Percentiles rank a stretch among this genome's conserved stretches.
Conservation (phyloP, 1,140 invertebrate genomes). For the Brachionus rotundiformis region DNA sequence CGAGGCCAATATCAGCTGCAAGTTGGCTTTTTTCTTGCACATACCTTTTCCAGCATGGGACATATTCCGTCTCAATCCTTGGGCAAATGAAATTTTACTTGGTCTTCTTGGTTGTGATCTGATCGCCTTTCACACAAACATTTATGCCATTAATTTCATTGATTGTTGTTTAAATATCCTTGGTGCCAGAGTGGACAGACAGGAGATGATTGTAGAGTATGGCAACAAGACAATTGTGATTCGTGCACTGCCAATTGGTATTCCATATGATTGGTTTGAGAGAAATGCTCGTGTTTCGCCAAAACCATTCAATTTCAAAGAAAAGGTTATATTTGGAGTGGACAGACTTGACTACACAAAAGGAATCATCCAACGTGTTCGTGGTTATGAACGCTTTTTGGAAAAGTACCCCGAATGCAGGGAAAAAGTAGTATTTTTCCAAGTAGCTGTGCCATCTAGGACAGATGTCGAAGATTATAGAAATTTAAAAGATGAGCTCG, state of each 20-base stretch:
- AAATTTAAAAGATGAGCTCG: conserved; percentile 84
- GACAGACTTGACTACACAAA: conserved; percentile 88
- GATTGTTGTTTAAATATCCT: conserved; percentile 83
- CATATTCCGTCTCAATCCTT: conserved; percentile 82
- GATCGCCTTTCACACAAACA: conserved; percentile 86
- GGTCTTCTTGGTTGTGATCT: conserved; percentile 78
- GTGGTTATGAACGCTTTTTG: conserved; percentile 79
- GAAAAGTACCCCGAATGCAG: conserved; percentile 82
- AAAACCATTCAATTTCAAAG: conserved; percentile 60
- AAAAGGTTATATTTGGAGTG: conserved; percentile 79
- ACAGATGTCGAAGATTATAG: conserved; percentile 87
- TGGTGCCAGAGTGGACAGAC: conserved; percentile 81
- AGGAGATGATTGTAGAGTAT: conserved; percentile 81
- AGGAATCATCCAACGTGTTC: conserved; percentile 79
- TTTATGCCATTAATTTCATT: conserved; percentile 86
- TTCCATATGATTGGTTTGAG: conserved; percentile 82
- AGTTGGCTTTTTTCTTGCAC: conserved; percentile 84
- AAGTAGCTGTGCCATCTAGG: conserved; percentile 83
- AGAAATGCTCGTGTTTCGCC: conserved; percentile 77
- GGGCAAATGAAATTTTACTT: conserved; percentile 86
- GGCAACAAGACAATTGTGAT: conserved; percentile 80
- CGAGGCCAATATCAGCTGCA: conserved; percentile 75
- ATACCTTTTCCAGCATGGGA: conserved; percentile 90
- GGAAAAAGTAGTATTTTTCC: conserved; percentile 76
- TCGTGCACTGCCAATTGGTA: conserved; percentile 70